Percentiles rank a stretch among this genome's conserved stretches.
These are phyloP conservation scores for Eupithecia subfuscata DNA, from an alignment of 2,888 invertebrate species.

Conservation along the genomic window DNA sequence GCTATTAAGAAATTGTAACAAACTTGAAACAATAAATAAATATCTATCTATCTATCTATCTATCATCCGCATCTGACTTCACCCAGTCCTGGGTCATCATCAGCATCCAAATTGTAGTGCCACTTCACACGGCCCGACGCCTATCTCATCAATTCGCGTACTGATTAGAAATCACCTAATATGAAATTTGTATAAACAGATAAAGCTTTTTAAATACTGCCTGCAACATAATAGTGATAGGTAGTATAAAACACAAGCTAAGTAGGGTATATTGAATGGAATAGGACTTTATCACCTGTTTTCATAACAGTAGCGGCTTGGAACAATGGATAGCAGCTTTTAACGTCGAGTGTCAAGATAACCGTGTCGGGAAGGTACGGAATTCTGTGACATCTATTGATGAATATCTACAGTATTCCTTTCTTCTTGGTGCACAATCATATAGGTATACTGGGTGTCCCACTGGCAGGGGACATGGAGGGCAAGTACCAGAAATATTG, in stretches of 20 bases:
- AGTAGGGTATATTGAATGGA: background rate
- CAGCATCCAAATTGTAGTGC: no score
- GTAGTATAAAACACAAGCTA: background rate
- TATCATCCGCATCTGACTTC: no score
- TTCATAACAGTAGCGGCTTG: background rate
- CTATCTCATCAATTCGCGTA: no score
- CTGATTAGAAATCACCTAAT: background rate
- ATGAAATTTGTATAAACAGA: background rate
- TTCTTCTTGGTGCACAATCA: background rate
- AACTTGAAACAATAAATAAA: no score
- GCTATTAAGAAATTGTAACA: no score
- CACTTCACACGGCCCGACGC: no score
- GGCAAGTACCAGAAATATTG: no score
- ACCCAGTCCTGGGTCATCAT: no score
- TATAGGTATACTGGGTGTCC: no score
- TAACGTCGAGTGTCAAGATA: constrained; percentile 4
- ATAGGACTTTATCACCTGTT: background rate
- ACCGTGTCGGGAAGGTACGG: background rate
- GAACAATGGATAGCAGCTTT: constrained; percentile 10
- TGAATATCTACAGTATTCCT: background rate
- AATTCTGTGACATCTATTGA: background rate
- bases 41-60: no score
- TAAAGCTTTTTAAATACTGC: background rate
- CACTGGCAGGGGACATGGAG: no score
- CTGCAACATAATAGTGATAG: background rate